Percentiles rank a stretch among this genome's conserved stretches.
phyloP scores from a whole-genome alignment of 2,888 invertebrate species.

The Ceramica pisi region DNA sequence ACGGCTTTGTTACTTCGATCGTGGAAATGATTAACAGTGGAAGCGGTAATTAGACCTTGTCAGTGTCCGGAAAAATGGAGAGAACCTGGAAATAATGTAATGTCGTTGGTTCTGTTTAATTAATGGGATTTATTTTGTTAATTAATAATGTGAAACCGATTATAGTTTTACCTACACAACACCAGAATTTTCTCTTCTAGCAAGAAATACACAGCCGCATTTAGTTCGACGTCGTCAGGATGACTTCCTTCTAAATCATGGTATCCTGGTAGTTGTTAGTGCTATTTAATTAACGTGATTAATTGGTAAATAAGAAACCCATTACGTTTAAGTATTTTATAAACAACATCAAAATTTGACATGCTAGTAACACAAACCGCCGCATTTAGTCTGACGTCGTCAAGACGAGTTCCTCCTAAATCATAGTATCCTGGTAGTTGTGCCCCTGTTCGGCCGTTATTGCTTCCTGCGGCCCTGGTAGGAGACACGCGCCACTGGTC shows the following conservation, averaged over 20 bases:
- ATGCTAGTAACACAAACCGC: conserved; percentile 1
- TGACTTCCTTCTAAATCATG: conserved; percentile 81
- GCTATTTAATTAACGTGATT: conserved; percentile 11
- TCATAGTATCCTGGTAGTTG: conserved; percentile 86
- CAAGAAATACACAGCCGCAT: too few relatives aligned
- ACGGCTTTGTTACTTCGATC: conserved; percentile 53
- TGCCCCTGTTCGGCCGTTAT: conserved; percentile 82
- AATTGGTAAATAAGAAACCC: conserved; percentile 16
- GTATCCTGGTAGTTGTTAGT: conserved; percentile 79
- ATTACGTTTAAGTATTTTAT: background rate
- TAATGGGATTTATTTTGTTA: conserved; percentile 26
- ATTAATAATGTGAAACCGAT: conserved; percentile 13
- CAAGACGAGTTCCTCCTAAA: conserved; percentile 76
- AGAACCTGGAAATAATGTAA: conserved; percentile 33
- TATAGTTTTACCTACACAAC: background rate
- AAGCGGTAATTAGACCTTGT: conserved; percentile 53
- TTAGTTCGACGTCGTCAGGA: conserved; percentile 72
- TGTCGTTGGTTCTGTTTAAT: conserved; percentile 19
- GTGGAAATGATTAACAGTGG: conserved; percentile 51
- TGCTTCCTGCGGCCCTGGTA: conserved; percentile 88
- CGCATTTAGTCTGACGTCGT: conserved; percentile 71
- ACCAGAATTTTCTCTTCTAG: background rate
- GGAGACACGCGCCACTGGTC: conserved; percentile 79
- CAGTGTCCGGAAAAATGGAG: conserved; percentile 37
- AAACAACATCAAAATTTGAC: background rate